Evolutionary conservation across 2,113 vertebrate genomes (phyloP).

Genomic region (Callorhinus ursinus): DNA sequence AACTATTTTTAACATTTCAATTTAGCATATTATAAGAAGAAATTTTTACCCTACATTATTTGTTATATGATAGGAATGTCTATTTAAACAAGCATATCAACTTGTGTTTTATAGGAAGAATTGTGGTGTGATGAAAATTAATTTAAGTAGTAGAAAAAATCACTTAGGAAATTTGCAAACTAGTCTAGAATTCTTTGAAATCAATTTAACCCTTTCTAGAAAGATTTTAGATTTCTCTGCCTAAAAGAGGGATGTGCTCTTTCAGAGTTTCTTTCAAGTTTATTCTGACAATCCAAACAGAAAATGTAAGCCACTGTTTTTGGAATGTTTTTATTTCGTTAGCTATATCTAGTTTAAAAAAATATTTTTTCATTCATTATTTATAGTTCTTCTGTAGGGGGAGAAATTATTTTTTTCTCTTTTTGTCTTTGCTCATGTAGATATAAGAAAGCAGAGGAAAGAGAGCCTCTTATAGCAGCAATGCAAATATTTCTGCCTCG

Average conservation of each 20-base stretch:
- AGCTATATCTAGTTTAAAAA: neutral
- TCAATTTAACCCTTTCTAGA: neutral
- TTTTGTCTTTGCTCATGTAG: conserved; percentile 84
- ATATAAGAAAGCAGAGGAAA: conserved; percentile 96
- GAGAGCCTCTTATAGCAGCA: conserved; percentile 95
- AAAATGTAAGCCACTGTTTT: neutral
- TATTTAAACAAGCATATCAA: neutral
- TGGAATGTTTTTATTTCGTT: neutral
- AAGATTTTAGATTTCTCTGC: neutral
- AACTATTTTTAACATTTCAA: conserved; percentile 7
- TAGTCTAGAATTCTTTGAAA: conserved; percentile 8
- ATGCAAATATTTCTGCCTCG: conserved; percentile 97
- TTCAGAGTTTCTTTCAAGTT: neutral
- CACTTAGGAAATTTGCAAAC: neutral
- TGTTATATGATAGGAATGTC: neutral
- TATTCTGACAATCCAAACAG: neutral
- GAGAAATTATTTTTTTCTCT: conserved; percentile 7
- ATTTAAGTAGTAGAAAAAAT: neutral
- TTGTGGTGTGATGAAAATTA: conserved; percentile 26
- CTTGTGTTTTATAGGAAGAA: conserved; percentile 52
- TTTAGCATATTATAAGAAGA: neutral
- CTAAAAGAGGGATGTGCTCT: neutral
- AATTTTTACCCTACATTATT: neutral
- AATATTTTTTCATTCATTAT: neutral
- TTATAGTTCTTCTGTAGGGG: neutral